phyloP scores from a whole-genome alignment of 1,140 invertebrate genomes.

The Archivesica marissinica region DNA sequence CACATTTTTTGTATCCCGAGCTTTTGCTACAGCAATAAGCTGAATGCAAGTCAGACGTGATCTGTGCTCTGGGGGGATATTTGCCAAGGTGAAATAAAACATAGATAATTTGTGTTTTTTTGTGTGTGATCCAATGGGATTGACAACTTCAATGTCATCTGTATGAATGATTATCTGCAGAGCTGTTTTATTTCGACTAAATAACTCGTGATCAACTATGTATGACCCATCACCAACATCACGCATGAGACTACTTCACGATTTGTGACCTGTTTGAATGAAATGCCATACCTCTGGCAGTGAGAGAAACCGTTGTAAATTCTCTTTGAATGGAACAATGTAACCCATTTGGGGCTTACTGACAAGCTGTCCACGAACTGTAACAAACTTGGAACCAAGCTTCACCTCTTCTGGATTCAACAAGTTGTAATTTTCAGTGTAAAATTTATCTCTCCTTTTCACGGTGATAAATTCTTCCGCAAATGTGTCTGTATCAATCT shows the following conservation, averaged over 20 bases:
- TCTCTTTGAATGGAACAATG: constrained; percentile 23
- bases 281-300: constrained; percentile 28
- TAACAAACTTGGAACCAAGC: neutral
- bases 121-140: constrained; percentile 44
- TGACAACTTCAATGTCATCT: constrained; percentile 56
- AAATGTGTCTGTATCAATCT: too few species aligned
- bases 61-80: constrained; percentile 21
- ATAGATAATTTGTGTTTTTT: neutral
- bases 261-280: constrained; percentile 22
- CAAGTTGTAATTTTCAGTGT: too few species aligned
- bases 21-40: neutral
- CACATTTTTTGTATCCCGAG: neutral
- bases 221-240: constrained; percentile 45
- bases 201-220: neutral
- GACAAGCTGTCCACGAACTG: neutral
- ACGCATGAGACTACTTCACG: constrained; percentile 16
- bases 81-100: constrained; percentile 5
- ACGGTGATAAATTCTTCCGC: too few species aligned
- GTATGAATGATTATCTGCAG: constrained; percentile 24
- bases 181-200: constrained; percentile 14
- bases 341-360: constrained; percentile 15
- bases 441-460: too few species aligned
- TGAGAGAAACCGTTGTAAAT: constrained; percentile 5
- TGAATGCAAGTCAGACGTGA: constrained; percentile 9
- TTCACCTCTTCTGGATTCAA: neutral